phyloP scores from a whole-genome alignment of 2,888 invertebrate species.

The Trichopoda pennipes region DNA sequence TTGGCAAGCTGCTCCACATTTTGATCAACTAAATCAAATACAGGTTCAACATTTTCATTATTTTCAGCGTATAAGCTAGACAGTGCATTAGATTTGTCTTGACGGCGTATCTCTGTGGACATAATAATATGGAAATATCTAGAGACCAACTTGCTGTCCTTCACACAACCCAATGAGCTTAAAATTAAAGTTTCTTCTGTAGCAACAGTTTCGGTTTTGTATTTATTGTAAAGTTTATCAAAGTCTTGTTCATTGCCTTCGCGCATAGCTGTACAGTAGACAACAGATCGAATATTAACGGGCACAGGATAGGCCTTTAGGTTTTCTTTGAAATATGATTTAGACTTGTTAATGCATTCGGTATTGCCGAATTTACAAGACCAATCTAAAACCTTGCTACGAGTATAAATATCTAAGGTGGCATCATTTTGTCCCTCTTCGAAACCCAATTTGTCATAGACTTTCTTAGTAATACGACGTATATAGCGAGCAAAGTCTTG shows the following conservation, averaged over 20 bases:
- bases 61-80: slow-evolving; percentile 82
- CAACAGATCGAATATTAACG: slow-evolving; percentile 85
- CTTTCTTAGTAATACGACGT: slow-evolving; percentile 80
- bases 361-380: slow-evolving; percentile 85
- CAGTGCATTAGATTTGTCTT: slow-evolving; percentile 78
- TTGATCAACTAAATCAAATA: slow-evolving; percentile 82
- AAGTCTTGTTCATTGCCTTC: slow-evolving; percentile 85
- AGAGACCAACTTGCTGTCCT: slow-evolving; percentile 82
- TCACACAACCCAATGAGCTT: slow-evolving; percentile 86
- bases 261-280: slow-evolving; percentile 89
- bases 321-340: slow-evolving; percentile 78
- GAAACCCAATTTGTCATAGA: slow-evolving; percentile 82
- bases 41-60: slow-evolving; percentile 82
- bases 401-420: slow-evolving; percentile 83
- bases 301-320: slow-evolving; percentile 78
- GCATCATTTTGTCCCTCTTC: slow-evolving; percentile 79
- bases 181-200: slow-evolving; percentile 87
- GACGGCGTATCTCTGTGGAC: slow-evolving; percentile 78
- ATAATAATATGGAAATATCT: slow-evolving; percentile 82
- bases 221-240: slow-evolving; percentile 85
- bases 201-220: slow-evolving; percentile 83
- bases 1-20: slow-evolving; percentile 70
- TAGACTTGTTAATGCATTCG: slow-evolving; percentile 83
- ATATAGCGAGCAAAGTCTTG: slow-evolving; percentile 79
- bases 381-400: slow-evolving; percentile 83